Percentiles rank a stretch among this genome's conserved stretches.
Evolutionary conservation across 2,797 vertebrate species (phyloP).

Genomic region (Stomatorhinus walkeri): DNA sequence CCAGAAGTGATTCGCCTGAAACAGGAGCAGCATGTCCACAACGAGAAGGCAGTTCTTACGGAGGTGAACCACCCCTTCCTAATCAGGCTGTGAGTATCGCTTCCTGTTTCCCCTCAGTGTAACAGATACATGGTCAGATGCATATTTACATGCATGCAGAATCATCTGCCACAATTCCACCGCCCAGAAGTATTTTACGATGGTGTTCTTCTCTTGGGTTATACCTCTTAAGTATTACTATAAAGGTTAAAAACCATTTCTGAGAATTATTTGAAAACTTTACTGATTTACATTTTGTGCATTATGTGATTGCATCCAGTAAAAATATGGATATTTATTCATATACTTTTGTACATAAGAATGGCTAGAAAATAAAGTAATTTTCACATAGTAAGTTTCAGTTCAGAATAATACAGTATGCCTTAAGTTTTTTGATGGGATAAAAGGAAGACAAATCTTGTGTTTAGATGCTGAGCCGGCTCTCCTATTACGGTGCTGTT

Average conservation of each 20-base stretch:
- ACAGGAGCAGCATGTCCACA: slow-evolving; percentile 91
- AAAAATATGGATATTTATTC: not conserved
- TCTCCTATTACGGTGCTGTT: not conserved
- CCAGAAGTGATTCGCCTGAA: slow-evolving; percentile 85
- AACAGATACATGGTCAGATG: not conserved
- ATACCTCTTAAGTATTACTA: not conserved
- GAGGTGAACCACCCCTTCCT: slow-evolving; percentile 86
- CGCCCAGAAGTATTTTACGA: not conserved
- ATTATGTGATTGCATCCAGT: not conserved
- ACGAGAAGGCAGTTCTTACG: slow-evolving; percentile 82
- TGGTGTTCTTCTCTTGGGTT: not conserved
- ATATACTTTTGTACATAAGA: not conserved
- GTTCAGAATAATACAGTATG: not conserved
- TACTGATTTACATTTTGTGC: not conserved
- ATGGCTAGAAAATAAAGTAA: too few species aligned
- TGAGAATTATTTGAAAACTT: not conserved
- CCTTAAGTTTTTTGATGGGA: not conserved
- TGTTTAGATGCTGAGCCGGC: not conserved
- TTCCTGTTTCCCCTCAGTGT: not conserved
- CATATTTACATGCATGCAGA: not conserved
- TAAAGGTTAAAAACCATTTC: not conserved
- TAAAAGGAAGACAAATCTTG: not conserved
- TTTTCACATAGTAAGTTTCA: not conserved
- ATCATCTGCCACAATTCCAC: not conserved
- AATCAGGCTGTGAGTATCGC: slow-evolving; percentile 76